These are phyloP conservation scores for Blastobasis lacticolella DNA, from an alignment of 2,888 invertebrate genomes.

Conservation along the genomic window DNA sequence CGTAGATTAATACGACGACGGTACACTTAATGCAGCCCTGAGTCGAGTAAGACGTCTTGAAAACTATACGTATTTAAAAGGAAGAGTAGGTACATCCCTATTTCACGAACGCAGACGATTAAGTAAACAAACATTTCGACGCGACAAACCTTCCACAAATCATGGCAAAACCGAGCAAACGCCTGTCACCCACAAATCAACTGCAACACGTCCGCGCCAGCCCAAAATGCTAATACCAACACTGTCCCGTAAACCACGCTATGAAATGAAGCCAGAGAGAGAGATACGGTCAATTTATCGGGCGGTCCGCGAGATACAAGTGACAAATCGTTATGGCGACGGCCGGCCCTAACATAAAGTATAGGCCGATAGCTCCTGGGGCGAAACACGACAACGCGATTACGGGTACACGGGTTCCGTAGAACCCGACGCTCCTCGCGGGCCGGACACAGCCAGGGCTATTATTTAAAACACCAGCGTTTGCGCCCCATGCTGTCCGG, in stretches of 20 bases:
- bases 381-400: conserved; percentile 53
- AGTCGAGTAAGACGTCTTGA: no score
- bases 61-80: no score
- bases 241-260: not conserved
- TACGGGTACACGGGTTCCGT: conserved; percentile 30
- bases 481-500: not conserved
- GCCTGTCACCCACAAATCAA: no score
- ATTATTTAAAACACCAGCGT: conserved; percentile 1
- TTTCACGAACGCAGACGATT: no score
- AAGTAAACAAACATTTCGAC: no score
- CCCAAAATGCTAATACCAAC: not conserved
- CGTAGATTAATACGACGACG: no score
- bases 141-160: no score
- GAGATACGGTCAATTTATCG: conserved; percentile 14
- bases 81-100: no score
- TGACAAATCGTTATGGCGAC: conserved; percentile 50
- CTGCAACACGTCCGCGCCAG: no score
- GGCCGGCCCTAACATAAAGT: conserved; percentile 30
- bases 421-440: not conserved
- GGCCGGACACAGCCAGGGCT: no score
- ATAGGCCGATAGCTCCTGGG: conserved; percentile 45
- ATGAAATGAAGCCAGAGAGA: conserved; percentile 2
- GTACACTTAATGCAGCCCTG: no score
- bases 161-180: no score
- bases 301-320: conserved; percentile 25